A percentile compares a stretch with the other conserved stretches of the same genome.
Conservation (phyloP, 1,140 invertebrate genomes). For the Lucilia sericata region DNA sequence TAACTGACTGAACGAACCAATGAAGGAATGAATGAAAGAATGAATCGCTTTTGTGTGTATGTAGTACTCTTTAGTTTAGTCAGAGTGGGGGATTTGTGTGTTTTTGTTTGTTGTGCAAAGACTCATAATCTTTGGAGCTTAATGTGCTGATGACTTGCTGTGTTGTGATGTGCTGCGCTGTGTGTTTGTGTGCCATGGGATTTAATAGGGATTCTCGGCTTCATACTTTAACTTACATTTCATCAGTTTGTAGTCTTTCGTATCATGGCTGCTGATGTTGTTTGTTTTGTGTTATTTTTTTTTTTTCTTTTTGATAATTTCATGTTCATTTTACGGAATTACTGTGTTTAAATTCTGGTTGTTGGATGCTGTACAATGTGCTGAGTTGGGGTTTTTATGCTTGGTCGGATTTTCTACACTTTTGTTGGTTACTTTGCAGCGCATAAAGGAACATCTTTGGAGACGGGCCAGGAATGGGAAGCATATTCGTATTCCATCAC, state of each 20-base stretch:
- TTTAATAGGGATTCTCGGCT: slow-evolving; percentile 27
- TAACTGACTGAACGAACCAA: not conserved
- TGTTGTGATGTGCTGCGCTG: slow-evolving; percentile 19
- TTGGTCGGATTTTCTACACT: slow-evolving; percentile 32
- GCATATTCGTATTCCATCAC: not conserved
- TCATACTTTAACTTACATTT: not conserved
- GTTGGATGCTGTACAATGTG: slow-evolving; percentile 30
- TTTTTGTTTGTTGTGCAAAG: slow-evolving; percentile 33
- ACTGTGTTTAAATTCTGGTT: slow-evolving; percentile 26
- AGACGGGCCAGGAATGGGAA: not conserved
- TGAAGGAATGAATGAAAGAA: slow-evolving; percentile 9
- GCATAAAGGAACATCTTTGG: not conserved
- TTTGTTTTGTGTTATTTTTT: not conserved
- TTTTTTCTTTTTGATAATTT: slow-evolving; percentile 23
- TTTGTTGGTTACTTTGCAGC: slow-evolving; percentile 23
- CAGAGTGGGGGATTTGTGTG: not conserved
- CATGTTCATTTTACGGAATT: slow-evolving; percentile 41
- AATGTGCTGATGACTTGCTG: slow-evolving; percentile 41
- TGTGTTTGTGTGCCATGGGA: not conserved
- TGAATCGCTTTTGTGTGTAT: not conserved
- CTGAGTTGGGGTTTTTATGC: slow-evolving; percentile 39
- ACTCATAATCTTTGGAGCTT: slow-evolving; percentile 42
- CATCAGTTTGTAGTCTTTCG: not conserved
- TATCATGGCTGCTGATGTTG: slow-evolving; percentile 15
- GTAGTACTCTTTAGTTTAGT: not conserved